phyloP scores from a whole-genome alignment of 2,113 vertebrate genomes.

The Colius striatus region DNA sequence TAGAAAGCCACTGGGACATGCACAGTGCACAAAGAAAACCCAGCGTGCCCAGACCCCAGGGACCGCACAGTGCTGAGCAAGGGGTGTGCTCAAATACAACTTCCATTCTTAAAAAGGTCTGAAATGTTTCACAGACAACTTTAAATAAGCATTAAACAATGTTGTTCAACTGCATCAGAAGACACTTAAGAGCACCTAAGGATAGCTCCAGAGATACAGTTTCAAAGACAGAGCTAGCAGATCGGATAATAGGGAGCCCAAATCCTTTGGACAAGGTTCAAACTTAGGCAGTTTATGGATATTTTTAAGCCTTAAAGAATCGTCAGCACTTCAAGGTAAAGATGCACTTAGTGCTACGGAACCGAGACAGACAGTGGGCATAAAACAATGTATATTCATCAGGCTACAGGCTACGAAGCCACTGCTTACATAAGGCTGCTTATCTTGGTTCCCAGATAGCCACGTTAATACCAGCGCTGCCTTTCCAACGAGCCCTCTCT shows the following conservation, averaged over 20 bases:
- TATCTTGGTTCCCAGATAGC: conserved; percentile 48
- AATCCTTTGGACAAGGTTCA: conserved; percentile 76
- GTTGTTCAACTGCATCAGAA: conserved; percentile 16
- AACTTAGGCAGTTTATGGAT: conserved; percentile 64
- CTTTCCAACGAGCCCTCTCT: not conserved
- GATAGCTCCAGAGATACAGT: conserved; percentile 72
- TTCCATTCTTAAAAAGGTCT: not conserved
- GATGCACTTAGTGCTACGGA: conserved; percentile 68
- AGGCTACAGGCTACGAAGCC: conserved; percentile 15
- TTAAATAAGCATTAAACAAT: not conserved
- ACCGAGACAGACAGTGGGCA: conserved; percentile 25
- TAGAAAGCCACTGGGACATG: not conserved
- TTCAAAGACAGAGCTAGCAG: conserved; percentile 72
- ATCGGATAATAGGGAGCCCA: conserved; percentile 70
- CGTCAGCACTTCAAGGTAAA: conserved; percentile 55
- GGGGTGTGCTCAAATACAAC: not conserved
- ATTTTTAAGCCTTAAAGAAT: conserved; percentile 72
- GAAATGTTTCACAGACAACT: conserved; percentile 1
- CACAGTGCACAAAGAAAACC: not conserved
- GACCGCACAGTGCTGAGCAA: not conserved
- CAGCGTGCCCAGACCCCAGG: accelerated
- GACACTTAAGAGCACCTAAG: conserved; percentile 66
- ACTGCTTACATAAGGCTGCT: conserved; percentile 61
- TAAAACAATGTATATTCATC: conserved; percentile 61
- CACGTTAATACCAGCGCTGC: not conserved